These are phyloP conservation scores for Pollenia angustigena DNA, from an alignment of 2,888 invertebrate genomes.

Conservation along the genomic window DNA sequence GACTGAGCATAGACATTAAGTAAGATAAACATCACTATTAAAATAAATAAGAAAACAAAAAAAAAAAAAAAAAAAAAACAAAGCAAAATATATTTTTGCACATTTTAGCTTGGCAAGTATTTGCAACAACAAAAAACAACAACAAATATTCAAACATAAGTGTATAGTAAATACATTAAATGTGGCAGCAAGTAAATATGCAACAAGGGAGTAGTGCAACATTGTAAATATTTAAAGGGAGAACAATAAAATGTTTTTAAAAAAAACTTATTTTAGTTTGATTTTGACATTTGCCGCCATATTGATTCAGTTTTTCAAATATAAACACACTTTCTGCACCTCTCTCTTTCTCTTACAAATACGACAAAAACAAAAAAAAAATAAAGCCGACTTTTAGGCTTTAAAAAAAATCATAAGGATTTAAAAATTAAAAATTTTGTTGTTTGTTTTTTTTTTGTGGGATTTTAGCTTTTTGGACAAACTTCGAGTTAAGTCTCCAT, in stretches of 20 bases:
- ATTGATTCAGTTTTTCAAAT: background rate
- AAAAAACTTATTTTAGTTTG: background rate
- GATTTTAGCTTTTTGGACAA: background rate
- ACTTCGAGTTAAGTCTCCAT: too few relatives aligned
- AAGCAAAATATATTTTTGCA: background rate
- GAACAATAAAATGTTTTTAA: constrained; percentile 6
- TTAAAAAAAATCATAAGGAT: background rate
- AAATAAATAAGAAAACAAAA: background rate
- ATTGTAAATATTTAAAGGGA: constrained; percentile 9
- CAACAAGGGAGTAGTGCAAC: constrained; percentile 34
- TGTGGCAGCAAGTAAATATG: constrained; percentile 38
- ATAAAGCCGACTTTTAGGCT: background rate
- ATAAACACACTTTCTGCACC: too few relatives aligned
- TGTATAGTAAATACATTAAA: constrained; percentile 43
- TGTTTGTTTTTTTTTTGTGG: background rate
- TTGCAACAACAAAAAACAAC: constrained; percentile 47
- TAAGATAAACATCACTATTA: constrained; percentile 66
- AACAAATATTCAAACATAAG: constrained; percentile 33
- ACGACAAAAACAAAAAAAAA: background rate
- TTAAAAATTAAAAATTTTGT: background rate
- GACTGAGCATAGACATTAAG: constrained; percentile 49
- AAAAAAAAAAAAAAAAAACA: background rate
- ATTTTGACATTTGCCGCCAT: constrained; percentile 13
- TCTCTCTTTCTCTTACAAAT: background rate
- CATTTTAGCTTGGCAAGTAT: constrained; percentile 22